Evolutionary conservation across 2,888 invertebrate species (phyloP).

Genomic region (Nemoura dubitans): DNA sequence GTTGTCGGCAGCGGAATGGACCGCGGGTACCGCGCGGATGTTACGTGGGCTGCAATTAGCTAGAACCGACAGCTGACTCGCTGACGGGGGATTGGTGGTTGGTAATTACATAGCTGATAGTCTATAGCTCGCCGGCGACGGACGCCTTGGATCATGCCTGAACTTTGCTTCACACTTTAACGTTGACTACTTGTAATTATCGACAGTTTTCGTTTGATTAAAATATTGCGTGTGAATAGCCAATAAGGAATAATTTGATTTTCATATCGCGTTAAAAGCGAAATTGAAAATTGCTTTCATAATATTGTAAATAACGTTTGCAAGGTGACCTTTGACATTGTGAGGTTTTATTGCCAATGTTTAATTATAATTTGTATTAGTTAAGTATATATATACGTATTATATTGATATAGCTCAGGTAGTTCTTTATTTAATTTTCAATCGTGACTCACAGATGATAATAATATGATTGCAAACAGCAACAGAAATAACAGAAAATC

Average conservation of each 20-base stretch:
- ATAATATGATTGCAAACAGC: background rate
- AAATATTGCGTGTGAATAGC: background rate
- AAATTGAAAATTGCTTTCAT: constrained; percentile 7
- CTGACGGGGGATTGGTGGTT: background rate
- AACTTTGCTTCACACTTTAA: constrained; percentile 17
- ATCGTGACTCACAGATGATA: background rate
- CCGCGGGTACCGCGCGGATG: background rate
- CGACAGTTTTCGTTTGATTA: background rate
- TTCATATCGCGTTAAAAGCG: background rate
- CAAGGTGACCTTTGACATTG: background rate
- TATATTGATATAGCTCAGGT: background rate
- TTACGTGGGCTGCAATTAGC: background rate
- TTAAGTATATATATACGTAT: too few species aligned
- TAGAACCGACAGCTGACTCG: background rate
- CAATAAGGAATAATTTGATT: constrained; percentile 14
- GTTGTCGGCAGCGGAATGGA: background rate
- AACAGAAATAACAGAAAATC: background rate
- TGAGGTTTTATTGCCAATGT: background rate
- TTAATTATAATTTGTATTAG: background rate
- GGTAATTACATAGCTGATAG: background rate
- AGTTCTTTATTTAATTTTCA: background rate
- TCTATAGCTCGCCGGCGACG: background rate
- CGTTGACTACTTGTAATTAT: constrained; percentile 18
- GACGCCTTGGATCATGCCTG: background rate
- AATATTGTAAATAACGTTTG: background rate